Percentiles rank a stretch among this genome's conserved stretches.
Evolutionary conservation across 35 echinoderm and acorn worm genomes (phyloP).

Genomic region (Lytechinus pictus): DNA sequence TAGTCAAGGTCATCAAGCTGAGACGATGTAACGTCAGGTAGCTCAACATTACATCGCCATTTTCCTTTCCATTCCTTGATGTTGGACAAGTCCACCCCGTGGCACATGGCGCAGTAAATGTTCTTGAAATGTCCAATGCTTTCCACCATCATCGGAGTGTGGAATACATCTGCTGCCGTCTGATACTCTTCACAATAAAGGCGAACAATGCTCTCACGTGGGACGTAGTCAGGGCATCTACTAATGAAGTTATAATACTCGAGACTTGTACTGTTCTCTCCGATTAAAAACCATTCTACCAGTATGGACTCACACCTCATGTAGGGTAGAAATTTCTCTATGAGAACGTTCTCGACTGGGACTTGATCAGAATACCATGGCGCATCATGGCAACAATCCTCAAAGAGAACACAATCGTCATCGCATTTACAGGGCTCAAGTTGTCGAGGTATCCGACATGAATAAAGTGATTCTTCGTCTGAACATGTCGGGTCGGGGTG

Average conservation of each 20-base stretch:
- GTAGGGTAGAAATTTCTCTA: neutral
- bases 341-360: neutral
- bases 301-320: neutral
- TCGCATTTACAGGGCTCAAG: neutral
- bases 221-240: conserved; percentile 1
- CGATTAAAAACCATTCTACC: neutral
- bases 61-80: neutral
- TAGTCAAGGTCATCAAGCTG: neutral
- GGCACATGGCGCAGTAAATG: conserved; percentile 57
- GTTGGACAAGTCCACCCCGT: conserved; percentile 20
- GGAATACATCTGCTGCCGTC: neutral
- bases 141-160: conserved; percentile 4
- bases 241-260: neutral
- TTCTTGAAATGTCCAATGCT: conserved; percentile 54
- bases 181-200: conserved; percentile 31
- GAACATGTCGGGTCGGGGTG: neutral
- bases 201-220: neutral
- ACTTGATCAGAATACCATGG: neutral
- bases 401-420: neutral
- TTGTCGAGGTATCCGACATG: neutral
- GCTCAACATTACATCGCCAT: neutral
- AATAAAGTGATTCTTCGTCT: neutral
- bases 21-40: neutral
- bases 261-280: neutral
- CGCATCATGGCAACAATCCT: neutral